phyloP scores from a whole-genome alignment of 2,113 vertebrate species.

The Phycodurus eques region DNA sequence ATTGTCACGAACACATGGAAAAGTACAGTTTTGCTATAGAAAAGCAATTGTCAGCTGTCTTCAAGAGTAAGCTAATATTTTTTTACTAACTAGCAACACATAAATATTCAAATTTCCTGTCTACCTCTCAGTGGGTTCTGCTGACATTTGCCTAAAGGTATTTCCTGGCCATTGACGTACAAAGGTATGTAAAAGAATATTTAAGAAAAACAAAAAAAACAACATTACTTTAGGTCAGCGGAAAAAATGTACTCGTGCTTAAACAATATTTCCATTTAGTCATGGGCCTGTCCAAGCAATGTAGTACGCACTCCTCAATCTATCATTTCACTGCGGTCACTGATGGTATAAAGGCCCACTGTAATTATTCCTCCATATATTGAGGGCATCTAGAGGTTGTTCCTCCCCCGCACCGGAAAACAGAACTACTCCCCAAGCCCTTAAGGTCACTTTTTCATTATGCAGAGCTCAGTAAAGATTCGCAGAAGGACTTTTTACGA shows the following conservation, averaged over 20 bases:
- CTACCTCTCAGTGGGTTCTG: conserved; percentile 49
- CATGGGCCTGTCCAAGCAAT: conserved; percentile 60
- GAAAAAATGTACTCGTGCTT: conserved; percentile 1
- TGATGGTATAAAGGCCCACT: conserved; percentile 46
- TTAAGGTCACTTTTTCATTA: conserved; percentile 40
- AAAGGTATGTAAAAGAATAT: conserved; percentile 30
- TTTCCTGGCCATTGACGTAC: conserved; percentile 62
- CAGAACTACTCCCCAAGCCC: conserved; percentile 29
- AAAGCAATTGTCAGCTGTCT: neutral
- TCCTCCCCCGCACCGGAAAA: conserved; percentile 50
- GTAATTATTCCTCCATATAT: conserved; percentile 70
- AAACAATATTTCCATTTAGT: conserved; percentile 66
- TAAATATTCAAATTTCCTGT: neutral
- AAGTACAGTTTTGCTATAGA: neutral
- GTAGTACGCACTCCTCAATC: conserved; percentile 56
- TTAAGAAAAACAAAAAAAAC: conserved; percentile 23
- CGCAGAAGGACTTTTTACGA: conserved; percentile 6
- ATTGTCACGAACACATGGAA: neutral
- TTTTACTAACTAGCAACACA: neutral
- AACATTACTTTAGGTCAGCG: conserved; percentile 10
- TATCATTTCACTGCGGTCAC: conserved; percentile 69
- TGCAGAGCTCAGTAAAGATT: conserved; percentile 29
- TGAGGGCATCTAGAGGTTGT: conserved; percentile 63
- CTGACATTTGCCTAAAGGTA: conserved; percentile 53
- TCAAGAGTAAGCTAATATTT: neutral